Percentiles rank a stretch among this genome's conserved stretches.
These are phyloP conservation scores for Gryllus longicercus DNA, from an alignment of 2,888 invertebrate genomes.

Conservation along the genomic window DNA sequence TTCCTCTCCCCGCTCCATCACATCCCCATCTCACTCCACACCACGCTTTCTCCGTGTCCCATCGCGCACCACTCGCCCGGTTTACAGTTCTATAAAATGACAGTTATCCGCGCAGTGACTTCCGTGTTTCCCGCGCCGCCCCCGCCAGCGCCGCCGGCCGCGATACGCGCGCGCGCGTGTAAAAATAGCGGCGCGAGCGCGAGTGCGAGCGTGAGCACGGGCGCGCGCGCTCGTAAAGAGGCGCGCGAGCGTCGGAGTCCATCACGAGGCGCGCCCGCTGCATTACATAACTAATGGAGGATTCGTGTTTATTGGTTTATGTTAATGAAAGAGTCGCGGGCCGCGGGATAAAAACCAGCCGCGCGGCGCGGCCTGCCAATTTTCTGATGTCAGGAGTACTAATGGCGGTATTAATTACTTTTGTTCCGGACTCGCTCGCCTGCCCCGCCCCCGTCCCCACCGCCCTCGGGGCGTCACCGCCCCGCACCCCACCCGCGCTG, in stretches of 20 bases:
- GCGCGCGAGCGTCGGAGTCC: neutral
- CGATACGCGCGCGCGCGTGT: conserved; percentile 6
- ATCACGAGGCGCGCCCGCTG: neutral
- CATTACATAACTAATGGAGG: conserved; percentile 17
- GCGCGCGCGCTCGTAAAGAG: conserved; percentile 1
- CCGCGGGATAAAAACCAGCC: conserved; percentile 1
- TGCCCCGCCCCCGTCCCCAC: neutral
- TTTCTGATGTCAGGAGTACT: conserved; percentile 9
- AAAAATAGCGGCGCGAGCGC: neutral
- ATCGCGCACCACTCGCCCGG: too few relatives aligned
- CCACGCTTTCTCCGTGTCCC: too few relatives aligned
- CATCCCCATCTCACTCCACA: too few relatives aligned
- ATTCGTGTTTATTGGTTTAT: conserved; percentile 17
- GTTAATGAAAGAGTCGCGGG: neutral
- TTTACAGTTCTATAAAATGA: too few relatives aligned
- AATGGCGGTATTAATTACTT: conserved; percentile 2
- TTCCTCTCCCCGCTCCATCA: too few relatives aligned
- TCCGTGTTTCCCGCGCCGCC: too few relatives aligned
- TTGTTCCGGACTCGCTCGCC: neutral
- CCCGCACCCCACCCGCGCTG: neutral
- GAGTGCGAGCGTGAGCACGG: neutral
- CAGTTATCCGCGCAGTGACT: too few relatives aligned
- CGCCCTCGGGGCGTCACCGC: neutral
- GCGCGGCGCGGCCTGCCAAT: neutral
- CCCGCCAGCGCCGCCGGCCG: neutral